These are phyloP conservation scores for Chouioia cunea DNA, from an alignment of 2,888 invertebrate genomes.

Conservation along the genomic window DNA sequence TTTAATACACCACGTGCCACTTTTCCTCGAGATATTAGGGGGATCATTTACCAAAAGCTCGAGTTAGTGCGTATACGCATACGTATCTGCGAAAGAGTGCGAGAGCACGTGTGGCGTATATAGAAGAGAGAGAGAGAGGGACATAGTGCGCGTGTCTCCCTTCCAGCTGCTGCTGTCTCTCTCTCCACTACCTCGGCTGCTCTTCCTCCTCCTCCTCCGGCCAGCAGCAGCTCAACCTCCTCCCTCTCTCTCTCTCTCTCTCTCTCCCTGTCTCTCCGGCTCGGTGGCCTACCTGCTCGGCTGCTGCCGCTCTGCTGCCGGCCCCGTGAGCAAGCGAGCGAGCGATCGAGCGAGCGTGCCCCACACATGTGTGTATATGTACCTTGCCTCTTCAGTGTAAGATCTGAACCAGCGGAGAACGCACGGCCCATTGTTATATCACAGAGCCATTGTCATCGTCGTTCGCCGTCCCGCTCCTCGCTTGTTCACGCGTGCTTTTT, in stretches of 20 bases:
- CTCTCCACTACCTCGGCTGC: not conserved
- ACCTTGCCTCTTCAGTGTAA: conserved; percentile 67
- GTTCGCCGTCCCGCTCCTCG: conserved; percentile 32
- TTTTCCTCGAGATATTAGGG: too few relatives aligned
- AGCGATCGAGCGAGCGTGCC: conserved; percentile 52
- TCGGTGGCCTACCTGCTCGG: conserved; percentile 40
- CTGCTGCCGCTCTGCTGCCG: conserved; percentile 38
- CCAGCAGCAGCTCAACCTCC: conserved; percentile 25
- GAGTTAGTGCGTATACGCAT: too few relatives aligned
- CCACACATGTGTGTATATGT: conserved; percentile 66
- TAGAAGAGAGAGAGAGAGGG: too few relatives aligned
- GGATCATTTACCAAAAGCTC: too few relatives aligned
- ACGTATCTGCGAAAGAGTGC: too few relatives aligned
- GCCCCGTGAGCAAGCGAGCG: conserved; percentile 54
- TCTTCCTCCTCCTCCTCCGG: conserved; percentile 4
- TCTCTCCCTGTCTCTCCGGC: conserved; percentile 55
- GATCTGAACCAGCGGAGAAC: conserved; percentile 68
- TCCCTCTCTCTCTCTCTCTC: conserved; percentile 51
- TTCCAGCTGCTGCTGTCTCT: conserved; percentile 7
- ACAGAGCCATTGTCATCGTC: conserved; percentile 64
- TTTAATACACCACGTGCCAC: too few relatives aligned
- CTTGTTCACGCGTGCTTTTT: not conserved
- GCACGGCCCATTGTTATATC: conserved; percentile 68
- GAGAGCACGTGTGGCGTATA: too few relatives aligned
- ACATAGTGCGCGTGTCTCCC: too few relatives aligned